These are phyloP conservation scores for Hydrocynus forskahlii DNA, from an alignment of 2,797 vertebrate genomes.

Conservation along the genomic window DNA sequence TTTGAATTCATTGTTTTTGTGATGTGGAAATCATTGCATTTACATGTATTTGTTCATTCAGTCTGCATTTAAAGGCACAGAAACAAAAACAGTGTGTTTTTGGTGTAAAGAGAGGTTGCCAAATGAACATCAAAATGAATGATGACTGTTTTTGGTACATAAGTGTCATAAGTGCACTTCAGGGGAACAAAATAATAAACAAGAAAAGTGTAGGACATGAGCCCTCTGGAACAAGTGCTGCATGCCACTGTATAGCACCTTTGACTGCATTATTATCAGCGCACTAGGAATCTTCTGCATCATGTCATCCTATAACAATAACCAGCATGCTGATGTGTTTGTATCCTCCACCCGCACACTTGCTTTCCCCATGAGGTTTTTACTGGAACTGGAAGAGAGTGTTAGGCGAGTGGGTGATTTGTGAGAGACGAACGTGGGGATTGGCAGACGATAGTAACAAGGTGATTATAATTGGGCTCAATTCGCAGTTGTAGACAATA, in stretches of 20 bases:
- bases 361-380: constrained; percentile 31
- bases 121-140: not conserved
- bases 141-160: not conserved
- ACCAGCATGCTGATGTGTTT: not conserved
- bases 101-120: no score
- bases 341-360: not conserved
- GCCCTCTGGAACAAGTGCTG: not conserved
- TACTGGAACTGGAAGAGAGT: constrained; percentile 44
- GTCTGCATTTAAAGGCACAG: not conserved
- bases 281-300: not conserved
- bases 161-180: not conserved
- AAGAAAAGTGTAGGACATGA: not conserved
- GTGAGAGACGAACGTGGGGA: constrained; percentile 45
- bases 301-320: not conserved
- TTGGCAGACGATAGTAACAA: constrained; percentile 53
- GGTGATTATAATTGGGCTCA: constrained; percentile 62
- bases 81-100: not conserved
- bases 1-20: not conserved
- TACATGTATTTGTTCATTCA: not conserved
- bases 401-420: constrained; percentile 50
- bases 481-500: constrained; percentile 58
- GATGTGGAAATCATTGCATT: not conserved
- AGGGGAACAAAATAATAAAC: not conserved
- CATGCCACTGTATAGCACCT: no score
- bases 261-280: not conserved